A percentile compares a stretch with the other conserved stretches of the same genome.
Evolutionary conservation across 2,113 vertebrate genomes (phyloP).

Genomic region (Trinectes maculatus): DNA sequence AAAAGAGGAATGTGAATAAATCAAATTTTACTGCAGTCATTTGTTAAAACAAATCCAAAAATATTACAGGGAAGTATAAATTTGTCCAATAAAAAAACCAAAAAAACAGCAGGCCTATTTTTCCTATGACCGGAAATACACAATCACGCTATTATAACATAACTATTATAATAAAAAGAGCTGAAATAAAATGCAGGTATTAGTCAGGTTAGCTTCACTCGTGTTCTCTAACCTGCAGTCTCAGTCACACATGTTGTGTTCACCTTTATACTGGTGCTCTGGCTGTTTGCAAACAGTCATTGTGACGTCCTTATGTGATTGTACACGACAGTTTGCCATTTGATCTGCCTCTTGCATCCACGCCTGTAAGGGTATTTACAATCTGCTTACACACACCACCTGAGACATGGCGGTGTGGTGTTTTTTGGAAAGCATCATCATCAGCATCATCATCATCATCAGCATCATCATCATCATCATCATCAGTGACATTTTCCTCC

Average conservation of each 20-base stretch:
- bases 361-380: slow-evolving; percentile 50
- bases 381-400: slow-evolving; percentile 39
- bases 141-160: background rate
- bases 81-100: no score
- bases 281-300: slow-evolving; percentile 43
- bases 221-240: background rate
- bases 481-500: background rate
- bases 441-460: no score
- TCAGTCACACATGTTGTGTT: slow-evolving; percentile 3
- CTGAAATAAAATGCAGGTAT: background rate
- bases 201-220: background rate
- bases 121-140: background rate
- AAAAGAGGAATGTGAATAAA: no score
- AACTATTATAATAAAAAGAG: background rate
- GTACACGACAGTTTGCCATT: slow-evolving; percentile 51
- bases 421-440: background rate
- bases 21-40: no score
- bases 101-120: background rate
- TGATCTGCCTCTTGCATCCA: slow-evolving; percentile 56
- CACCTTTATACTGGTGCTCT: background rate
- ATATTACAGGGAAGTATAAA: no score
- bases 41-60: no score
- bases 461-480: background rate
- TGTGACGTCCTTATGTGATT: slow-evolving; percentile 29
- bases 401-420: slow-evolving; percentile 1